phyloP scores from a whole-genome alignment of 2,888 invertebrate species.

The Rhingia campestris region DNA sequence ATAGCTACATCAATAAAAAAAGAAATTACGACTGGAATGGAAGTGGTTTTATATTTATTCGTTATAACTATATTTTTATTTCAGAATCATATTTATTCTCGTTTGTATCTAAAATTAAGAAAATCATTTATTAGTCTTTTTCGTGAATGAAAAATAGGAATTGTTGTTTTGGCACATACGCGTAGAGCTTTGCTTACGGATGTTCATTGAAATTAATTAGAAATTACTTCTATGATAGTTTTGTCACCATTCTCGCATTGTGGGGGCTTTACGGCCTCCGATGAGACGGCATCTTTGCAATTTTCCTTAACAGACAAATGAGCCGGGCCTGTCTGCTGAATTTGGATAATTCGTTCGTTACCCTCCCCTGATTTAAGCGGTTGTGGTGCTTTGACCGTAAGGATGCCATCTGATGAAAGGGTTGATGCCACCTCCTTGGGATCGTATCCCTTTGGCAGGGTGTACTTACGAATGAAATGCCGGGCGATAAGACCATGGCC shows the following conservation, averaged over 20 bases:
- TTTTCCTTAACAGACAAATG: constrained; percentile 79
- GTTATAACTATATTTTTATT: constrained; percentile 12
- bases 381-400: constrained; percentile 88
- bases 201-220: constrained; percentile 57
- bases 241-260: constrained; percentile 68
- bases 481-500: constrained; percentile 90
- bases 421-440: constrained; percentile 88
- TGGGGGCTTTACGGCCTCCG: constrained; percentile 63
- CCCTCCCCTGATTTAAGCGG: constrained; percentile 77
- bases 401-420: constrained; percentile 91
- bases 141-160: constrained; percentile 69
- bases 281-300: constrained; percentile 66
- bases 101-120: constrained; percentile 37
- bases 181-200: constrained; percentile 49
- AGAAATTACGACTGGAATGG: constrained; percentile 62
- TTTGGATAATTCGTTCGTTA: constrained; percentile 85
- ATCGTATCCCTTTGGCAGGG: constrained; percentile 88
- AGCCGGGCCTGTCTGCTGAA: constrained; percentile 86
- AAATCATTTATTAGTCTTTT: constrained; percentile 58
- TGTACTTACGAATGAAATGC: constrained; percentile 89
- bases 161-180: constrained; percentile 57
- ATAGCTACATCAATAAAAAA: constrained; percentile 54
- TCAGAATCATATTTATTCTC: constrained; percentile 40
- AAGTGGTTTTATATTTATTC: constrained; percentile 45
- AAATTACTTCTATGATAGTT: constrained; percentile 65